phyloP scores from a whole-genome alignment of 2,113 vertebrate genomes.

The human (Homo sapiens) region DNA sequence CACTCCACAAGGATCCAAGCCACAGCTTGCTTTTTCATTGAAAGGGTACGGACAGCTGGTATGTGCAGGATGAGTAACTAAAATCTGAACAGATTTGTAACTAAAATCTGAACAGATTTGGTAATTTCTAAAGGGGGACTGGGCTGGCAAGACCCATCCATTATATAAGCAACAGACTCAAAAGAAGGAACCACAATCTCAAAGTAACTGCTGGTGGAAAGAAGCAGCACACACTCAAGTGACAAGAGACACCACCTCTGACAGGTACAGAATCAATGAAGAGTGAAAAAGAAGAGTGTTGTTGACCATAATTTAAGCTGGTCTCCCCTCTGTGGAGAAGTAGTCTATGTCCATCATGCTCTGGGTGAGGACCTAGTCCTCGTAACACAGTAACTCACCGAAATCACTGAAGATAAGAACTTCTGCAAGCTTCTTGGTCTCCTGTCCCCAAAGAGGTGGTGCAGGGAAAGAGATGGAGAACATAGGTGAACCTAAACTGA shows the following conservation, averaged over 20 bases:
- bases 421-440: background rate
- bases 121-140: background rate
- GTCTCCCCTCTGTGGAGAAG: background rate
- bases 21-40: background rate
- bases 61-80: accelerated
- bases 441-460: background rate
- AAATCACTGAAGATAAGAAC: background rate
- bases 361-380: background rate
- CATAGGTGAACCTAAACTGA: too few species aligned
- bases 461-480: background rate
- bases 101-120: background rate
- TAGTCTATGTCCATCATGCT: background rate
- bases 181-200: background rate
- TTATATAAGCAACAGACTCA: background rate
- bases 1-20: background rate
- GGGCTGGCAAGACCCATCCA: background rate
- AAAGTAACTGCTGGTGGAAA: background rate
- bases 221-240: background rate
- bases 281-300: background rate
- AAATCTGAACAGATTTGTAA: background rate
- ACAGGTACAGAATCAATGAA: background rate
- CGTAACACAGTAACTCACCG: background rate
- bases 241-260: background rate
- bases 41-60: too few species aligned
- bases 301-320: background rate